These are phyloP conservation scores for Psittacus erithacus DNA, from an alignment of 2,113 vertebrate genomes.

Conservation along the genomic window DNA sequence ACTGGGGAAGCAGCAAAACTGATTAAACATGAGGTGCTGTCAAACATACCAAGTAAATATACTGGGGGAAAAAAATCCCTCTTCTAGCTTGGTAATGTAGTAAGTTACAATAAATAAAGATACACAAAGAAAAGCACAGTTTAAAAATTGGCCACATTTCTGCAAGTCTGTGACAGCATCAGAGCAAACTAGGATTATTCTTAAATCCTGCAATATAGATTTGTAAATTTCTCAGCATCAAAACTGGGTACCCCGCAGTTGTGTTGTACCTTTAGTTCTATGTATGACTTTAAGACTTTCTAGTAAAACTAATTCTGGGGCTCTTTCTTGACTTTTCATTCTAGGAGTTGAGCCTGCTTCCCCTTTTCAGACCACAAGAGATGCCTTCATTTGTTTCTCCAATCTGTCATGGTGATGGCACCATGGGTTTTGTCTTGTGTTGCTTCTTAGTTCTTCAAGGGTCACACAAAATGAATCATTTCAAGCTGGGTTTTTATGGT, in stretches of 20 bases:
- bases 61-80: background rate
- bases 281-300: background rate
- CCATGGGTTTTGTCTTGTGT: background rate
- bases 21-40: conserved; percentile 34
- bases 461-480: background rate
- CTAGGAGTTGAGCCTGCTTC: conserved; percentile 17
- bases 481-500: conserved; percentile 2
- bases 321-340: background rate
- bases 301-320: conserved; percentile 6
- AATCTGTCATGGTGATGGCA: conserved; percentile 9
- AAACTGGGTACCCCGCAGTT: background rate
- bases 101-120: background rate
- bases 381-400: conserved; percentile 47
- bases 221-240: background rate
- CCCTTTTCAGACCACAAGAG: background rate
- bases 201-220: background rate
- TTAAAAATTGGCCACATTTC: background rate
- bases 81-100: background rate
- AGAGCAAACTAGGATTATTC: background rate
- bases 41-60: background rate
- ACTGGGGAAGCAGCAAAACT: conserved; percentile 8
- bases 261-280: background rate
- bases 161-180: background rate
- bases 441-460: background rate
- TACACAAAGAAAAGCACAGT: background rate